A percentile compares a stretch with the other conserved stretches of the same genome.
Evolutionary conservation across 2,797 vertebrate species (phyloP).

Genomic region (Cyprinella venusta): DNA sequence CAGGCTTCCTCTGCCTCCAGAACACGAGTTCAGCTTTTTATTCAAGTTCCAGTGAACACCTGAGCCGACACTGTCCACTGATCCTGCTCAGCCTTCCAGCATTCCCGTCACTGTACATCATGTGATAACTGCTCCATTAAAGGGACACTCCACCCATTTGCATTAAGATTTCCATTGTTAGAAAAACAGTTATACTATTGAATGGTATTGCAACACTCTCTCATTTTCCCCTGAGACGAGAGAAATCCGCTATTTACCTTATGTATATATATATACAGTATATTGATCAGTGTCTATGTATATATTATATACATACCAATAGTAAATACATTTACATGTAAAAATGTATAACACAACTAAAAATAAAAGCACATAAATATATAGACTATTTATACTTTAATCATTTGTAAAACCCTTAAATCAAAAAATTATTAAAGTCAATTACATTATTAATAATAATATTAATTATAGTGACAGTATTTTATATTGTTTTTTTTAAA

Average conservation of each 20-base stretch:
- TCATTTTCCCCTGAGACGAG: no score
- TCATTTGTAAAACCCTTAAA: not conserved
- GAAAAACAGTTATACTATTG: no score
- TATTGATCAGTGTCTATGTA: no score
- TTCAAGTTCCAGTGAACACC: slow-evolving; percentile 54
- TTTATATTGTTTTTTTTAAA: no score
- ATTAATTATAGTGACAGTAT: not conserved
- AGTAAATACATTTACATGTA: no score
- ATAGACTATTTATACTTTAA: not conserved
- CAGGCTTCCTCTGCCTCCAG: slow-evolving; percentile 48
- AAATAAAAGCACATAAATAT: no score
- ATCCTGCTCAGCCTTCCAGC: slow-evolving; percentile 6
- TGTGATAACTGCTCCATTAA: not conserved
- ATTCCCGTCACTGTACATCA: not conserved
- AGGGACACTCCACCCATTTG: no score
- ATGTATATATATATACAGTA: no score
- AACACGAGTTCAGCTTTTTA: slow-evolving; percentile 54
- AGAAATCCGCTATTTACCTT: no score
- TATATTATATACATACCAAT: no score
- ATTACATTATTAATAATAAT: not conserved
- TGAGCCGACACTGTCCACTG: slow-evolving; percentile 31
- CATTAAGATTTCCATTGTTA: no score
- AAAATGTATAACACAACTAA: not conserved
- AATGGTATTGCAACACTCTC: no score
- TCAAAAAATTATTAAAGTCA: not conserved